A percentile compares a stretch with the other conserved stretches of the same genome.
phyloP scores from a whole-genome alignment of 2,797 vertebrate species.

The Dendrocincla tyrannina region DNA sequence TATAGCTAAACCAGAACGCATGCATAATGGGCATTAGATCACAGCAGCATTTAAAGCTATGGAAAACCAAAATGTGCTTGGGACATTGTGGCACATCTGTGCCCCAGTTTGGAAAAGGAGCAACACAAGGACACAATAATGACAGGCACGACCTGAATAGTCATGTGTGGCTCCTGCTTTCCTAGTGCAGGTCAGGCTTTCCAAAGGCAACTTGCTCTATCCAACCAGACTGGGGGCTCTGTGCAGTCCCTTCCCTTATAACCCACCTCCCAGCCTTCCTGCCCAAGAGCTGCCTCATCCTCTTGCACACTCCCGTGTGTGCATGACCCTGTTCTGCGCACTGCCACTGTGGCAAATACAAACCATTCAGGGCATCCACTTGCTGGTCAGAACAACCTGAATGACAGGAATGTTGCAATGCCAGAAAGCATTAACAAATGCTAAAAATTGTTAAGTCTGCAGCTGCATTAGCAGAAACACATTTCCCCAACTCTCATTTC shows the following conservation, averaged over 20 bases:
- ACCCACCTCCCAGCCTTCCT: not conserved
- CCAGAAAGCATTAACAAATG: not conserved
- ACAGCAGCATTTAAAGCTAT: not conserved
- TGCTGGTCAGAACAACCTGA: not conserved
- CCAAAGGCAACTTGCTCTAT: not conserved
- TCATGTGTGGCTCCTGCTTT: not conserved
- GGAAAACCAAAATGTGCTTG: not conserved
- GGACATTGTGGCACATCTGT: not conserved
- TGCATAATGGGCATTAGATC: not conserved
- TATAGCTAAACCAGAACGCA: not conserved
- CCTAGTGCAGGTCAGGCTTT: not conserved
- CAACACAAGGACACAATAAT: not conserved
- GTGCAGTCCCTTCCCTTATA: not conserved
- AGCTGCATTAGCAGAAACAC: not conserved
- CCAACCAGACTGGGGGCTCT: not conserved
- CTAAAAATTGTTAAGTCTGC: not conserved
- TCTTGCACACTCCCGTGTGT: not conserved
- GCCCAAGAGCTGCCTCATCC: not conserved
- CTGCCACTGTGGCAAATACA: not conserved
- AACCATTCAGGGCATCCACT: not conserved
- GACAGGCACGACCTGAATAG: not conserved
- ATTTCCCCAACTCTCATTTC: not conserved
- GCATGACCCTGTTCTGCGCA: accelerated
- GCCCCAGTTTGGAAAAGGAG: not conserved
- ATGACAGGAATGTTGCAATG: accelerated